Conservation (phyloP, 2,888 invertebrate genomes). For the Aporophyla lueneburgensis region DNA sequence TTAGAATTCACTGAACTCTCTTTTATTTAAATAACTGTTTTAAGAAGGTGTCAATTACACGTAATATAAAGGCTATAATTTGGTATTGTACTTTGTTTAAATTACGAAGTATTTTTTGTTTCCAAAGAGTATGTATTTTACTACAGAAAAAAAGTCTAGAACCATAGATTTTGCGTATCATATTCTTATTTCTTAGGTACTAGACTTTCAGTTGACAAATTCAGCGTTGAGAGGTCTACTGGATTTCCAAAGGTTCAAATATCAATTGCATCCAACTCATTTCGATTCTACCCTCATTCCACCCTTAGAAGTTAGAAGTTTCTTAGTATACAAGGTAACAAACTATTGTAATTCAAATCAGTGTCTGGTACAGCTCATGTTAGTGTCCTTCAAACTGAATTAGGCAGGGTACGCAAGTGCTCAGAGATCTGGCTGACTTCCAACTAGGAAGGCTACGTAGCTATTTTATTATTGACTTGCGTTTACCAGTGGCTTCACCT, state of each 20-base stretch:
- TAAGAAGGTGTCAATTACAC: slow-evolving; percentile 14
- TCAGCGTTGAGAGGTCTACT: neutral
- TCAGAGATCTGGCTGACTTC: slow-evolving; percentile 65
- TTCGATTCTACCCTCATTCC: slow-evolving; percentile 32
- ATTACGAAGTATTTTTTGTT: neutral
- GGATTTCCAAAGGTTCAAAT: neutral
- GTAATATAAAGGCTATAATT: slow-evolving; percentile 2
- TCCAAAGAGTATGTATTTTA: too few relatives aligned
- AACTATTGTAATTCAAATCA: slow-evolving; percentile 72
- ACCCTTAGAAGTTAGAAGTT: slow-evolving; percentile 29
- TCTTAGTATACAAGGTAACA: slow-evolving; percentile 26
- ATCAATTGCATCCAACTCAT: slow-evolving; percentile 25
- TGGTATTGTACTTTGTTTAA: neutral
- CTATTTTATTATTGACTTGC: slow-evolving; percentile 19
- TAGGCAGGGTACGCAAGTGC: slow-evolving; percentile 59
- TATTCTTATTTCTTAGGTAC: too few relatives aligned
- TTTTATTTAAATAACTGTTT: slow-evolving; percentile 30
- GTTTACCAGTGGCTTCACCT: neutral
- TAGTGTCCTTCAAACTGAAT: slow-evolving; percentile 70
- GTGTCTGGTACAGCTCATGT: slow-evolving; percentile 65
- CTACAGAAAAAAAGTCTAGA: too few relatives aligned
- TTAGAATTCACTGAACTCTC: slow-evolving; percentile 8
- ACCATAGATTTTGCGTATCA: too few relatives aligned
- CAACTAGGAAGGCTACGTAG: slow-evolving; percentile 51
- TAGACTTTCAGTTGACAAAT: neutral